phyloP scores from a whole-genome alignment of 2,113 vertebrate genomes.

The Neoarius graeffei region DNA sequence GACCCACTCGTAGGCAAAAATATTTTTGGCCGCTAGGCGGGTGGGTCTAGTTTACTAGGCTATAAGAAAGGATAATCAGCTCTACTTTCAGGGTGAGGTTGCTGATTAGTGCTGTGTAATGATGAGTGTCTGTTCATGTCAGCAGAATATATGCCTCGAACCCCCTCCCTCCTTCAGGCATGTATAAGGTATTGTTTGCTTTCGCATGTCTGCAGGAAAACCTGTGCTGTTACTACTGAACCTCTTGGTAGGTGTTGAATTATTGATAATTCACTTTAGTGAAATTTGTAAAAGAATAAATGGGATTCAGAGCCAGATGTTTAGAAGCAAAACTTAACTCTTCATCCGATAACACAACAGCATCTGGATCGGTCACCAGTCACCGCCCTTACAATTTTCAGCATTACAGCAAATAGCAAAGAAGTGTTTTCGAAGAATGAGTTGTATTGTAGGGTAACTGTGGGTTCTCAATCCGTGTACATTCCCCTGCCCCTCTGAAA shows the following conservation, averaged over 20 bases:
- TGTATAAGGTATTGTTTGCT: neutral
- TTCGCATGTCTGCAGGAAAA: neutral
- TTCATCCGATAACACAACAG: neutral
- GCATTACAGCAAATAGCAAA: neutral
- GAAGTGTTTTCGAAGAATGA: slow-evolving; percentile 4
- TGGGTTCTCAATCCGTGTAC: neutral
- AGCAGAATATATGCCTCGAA: neutral
- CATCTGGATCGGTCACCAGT: neutral
- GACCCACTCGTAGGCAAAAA: too few relatives aligned
- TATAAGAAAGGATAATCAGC: neutral
- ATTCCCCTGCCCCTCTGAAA: neutral
- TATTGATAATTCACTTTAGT: neutral
- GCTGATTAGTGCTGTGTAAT: neutral
- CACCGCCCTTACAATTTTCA: neutral
- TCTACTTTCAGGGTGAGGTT: neutral
- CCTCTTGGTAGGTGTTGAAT: neutral
- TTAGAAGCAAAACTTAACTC: neutral
- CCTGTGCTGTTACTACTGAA: too few relatives aligned
- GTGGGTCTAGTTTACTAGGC: too few relatives aligned
- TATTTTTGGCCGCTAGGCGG: too few relatives aligned
- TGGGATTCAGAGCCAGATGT: neutral
- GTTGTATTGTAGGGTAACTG: neutral
- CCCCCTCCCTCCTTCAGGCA: neutral
- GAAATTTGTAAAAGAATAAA: neutral
- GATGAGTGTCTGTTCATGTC: neutral